Base-by-base conservation (phyloP, 2,113 vertebrate genomes). In the Phyllostomus discolor region DNA sequence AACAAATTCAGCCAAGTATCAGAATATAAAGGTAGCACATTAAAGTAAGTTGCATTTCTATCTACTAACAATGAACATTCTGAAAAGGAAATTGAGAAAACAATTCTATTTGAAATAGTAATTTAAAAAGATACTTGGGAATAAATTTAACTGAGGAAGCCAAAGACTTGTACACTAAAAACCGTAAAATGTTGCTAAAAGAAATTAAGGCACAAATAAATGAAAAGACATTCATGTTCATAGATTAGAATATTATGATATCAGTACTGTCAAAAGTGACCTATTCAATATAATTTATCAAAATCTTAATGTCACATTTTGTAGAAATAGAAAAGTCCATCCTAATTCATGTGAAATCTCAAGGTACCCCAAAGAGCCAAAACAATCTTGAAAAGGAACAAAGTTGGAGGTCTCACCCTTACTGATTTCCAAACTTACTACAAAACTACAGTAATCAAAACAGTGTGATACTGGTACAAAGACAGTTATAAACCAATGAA, bases 391-490 rank as follows among this genome's bases (percentile, higher is more conserved):
- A 91, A 86, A 96, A 86, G 76, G 48, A 89, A 83, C 10, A 79
- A 70, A 35, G 15, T 78, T 95, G 22, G 11, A 87, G 9, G 4
- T 50, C 59, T 95, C 81, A 88, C 20, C 88, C 8, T 87, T 64
- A 88, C 24, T 41, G 16, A 81, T 88, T 72, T 95, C 52, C 86
- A 88, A 95, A 72, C 15, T 86, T 69, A 93, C n/a, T 59, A 84
- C 28, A 73, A 80, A 96, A 41, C 57, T 52, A 81, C 12, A 64
- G 28, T 59, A 75, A 90, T 90, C 46, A 94, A 72, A 90, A 91
- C 17, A 76, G 26, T 76, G 35, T 82, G 66, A 14, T 35, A 22
- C 0, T 86, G 33, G 50, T 41, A 92, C 17, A 85, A 79, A 86
- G 38, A 62, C 33, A 92, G n/a, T 33, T 15, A 80, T 1, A 80